phyloP scores from a whole-genome alignment of 2,888 invertebrate genomes.

The Molorchus minor region DNA sequence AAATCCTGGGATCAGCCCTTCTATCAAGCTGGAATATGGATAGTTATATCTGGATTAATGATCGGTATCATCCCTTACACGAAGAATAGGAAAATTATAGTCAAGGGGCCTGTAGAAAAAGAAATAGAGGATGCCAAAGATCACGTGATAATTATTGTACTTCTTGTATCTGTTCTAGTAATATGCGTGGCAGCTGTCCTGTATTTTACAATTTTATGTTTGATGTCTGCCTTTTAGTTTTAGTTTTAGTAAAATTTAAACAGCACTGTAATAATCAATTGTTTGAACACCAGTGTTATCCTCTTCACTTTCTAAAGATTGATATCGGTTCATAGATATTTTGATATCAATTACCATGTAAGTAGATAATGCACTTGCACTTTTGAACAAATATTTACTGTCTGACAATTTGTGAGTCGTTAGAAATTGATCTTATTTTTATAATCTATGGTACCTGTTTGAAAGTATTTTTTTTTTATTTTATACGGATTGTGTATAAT shows the following conservation, averaged over 20 bases:
- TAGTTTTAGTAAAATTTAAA: not conserved
- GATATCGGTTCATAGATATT: too few relatives aligned
- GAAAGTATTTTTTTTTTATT: too few relatives aligned
- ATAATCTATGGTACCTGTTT: too few relatives aligned
- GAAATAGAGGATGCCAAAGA: constrained; percentile 56
- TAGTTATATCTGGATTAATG: constrained; percentile 78
- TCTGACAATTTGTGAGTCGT: too few relatives aligned
- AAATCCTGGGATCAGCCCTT: constrained; percentile 81
- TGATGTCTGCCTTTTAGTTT: constrained; percentile 9
- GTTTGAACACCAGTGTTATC: too few relatives aligned
- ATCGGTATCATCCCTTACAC: constrained; percentile 74
- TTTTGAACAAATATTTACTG: too few relatives aligned
- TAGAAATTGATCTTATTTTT: too few relatives aligned
- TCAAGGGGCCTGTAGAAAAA: constrained; percentile 65
- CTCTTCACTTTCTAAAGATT: too few relatives aligned
- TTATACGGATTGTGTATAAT: too few relatives aligned
- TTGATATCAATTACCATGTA: too few relatives aligned
- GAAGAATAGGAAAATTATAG: constrained; percentile 72
- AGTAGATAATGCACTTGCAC: too few relatives aligned
- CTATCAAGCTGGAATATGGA: constrained; percentile 83
- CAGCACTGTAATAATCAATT: not conserved
- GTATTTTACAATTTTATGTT: constrained; percentile 40
- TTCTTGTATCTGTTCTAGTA: constrained; percentile 29
- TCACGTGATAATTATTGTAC: constrained; percentile 30
- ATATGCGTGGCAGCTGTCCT: constrained; percentile 30